phyloP scores from a whole-genome alignment of 2,888 invertebrate genomes.

The Drosophila merina region DNA sequence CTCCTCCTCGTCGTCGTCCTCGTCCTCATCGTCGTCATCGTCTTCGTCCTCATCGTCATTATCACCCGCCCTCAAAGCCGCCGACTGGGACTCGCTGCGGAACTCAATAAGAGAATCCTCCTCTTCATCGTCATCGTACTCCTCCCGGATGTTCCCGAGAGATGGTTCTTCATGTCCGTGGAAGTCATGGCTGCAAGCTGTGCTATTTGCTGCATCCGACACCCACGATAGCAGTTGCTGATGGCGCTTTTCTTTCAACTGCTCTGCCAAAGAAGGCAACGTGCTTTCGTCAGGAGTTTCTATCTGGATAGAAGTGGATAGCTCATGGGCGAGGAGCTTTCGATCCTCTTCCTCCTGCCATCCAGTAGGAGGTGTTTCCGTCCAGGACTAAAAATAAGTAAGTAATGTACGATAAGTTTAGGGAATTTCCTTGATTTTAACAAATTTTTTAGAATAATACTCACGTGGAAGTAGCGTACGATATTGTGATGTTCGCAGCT shows the following conservation, averaged over 20 bases:
- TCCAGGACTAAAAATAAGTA: slow-evolving; percentile 90
- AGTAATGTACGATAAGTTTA: slow-evolving; percentile 83
- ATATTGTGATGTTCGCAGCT: slow-evolving; percentile 97
- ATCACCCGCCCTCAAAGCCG: slow-evolving; percentile 57
- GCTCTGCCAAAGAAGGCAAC: slow-evolving; percentile 63
- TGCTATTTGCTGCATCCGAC: slow-evolving; percentile 72
- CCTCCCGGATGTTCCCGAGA: slow-evolving; percentile 30
- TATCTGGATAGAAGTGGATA: slow-evolving; percentile 83
- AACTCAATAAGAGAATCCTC: slow-evolving; percentile 82
- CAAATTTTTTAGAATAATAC: slow-evolving; percentile 27
- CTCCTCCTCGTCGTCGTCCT: slow-evolving; percentile 11
- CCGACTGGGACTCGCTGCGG: slow-evolving; percentile 80
- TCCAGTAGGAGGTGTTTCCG: slow-evolving; percentile 94
- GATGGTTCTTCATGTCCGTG: slow-evolving; percentile 39
- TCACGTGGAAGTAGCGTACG: slow-evolving; percentile 89
- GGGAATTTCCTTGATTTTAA: neutral
- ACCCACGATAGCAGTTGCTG: slow-evolving; percentile 75
- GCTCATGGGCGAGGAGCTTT: slow-evolving; percentile 81
- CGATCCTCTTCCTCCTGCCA: slow-evolving; percentile 94
- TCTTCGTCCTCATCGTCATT: slow-evolving; percentile 37
- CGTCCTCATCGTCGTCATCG: slow-evolving; percentile 22
- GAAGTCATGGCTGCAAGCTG: slow-evolving; percentile 63
- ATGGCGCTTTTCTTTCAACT: slow-evolving; percentile 63
- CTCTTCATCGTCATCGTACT: slow-evolving; percentile 68
- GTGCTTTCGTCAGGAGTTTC: slow-evolving; percentile 82